Base-by-base conservation (phyloP, 1,140 invertebrate species). In the Linepithema humile region DNA sequence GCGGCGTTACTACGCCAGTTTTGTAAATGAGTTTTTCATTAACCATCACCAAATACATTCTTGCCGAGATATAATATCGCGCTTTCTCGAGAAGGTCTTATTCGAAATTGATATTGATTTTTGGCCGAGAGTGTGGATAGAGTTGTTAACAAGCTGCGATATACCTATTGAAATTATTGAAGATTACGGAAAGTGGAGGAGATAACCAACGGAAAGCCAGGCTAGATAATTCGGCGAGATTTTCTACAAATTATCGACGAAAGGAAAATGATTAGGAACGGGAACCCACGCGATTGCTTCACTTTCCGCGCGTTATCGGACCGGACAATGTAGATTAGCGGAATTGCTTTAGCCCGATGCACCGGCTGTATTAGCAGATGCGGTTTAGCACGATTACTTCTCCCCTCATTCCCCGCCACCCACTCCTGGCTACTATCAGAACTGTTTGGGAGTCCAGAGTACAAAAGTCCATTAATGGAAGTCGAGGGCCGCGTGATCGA, bases 311-410 rank as follows among this genome's bases (percentile, higher is more conserved):
- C 35, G 86, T 88, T 87, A 88, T 87, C 87, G 43, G 75, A 45
- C 53, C 69, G 86, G 83, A 88, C 87, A 88, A 53, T 88, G 70
- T 85, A 88, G 86, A 88, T 88, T 88, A 88, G 85, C 69, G 67
- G 64, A 88, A 88, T 88, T 85, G 86, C 85, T 88, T 88, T 84
- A 69, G 74, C 59, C 69, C 83, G 70, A 82, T 88, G 82, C 74
- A 85, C 83, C 60, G 82, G 45, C 75, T 88, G 82, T 87, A 88
- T 88, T 88, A 87, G 83, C 74, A 88, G 83, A 88, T 88, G 87
- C 85, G 86, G 86, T 88, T 87, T 88, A 82, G 86, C 87, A 88
- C 87, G 86, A 88, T 88, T 88, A 85, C 87, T 75, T 75, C 60
- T 35, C 32, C 15, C 43, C 32, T 40, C 4, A 26, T 53, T 55